Base-by-base conservation (phyloP, 2,113 vertebrate species). In the Tympanuchus pallidicinctus region DNA sequence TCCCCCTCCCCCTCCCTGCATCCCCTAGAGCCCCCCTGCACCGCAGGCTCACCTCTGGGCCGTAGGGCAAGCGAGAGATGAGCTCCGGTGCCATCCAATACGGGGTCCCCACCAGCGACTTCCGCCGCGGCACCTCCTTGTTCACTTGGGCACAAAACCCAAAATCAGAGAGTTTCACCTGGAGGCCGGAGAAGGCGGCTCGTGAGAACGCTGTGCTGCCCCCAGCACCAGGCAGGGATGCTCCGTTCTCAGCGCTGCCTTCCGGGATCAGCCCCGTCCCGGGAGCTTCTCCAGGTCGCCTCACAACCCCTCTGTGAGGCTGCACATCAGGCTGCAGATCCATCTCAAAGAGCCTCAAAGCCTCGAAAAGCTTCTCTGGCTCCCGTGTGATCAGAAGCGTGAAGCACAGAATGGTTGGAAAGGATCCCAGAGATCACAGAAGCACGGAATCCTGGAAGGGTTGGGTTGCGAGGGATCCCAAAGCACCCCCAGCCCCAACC, bases 161-260 rank as follows among this genome's bases (percentile, higher is more conserved):
- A 0, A 99, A 99, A 96, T 99, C 99, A 1, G 99, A 99, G 93
- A 99, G 98, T 92, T 99, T 99, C 94, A 99, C 98, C 99, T 99
- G 96, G 6, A 66, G 32, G 19, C 19, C 78, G 50, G 15, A 38
- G 13, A 50, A 32, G 15, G 34, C 7, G 8, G 47, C 5, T 4
- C 18, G 5, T 11, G 20, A 24, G 19, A 12, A 13, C 13, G 19
- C 19, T 42, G 47, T 19, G 28, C 42, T 16, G 34, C 34, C 60
- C 34, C 60, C 63, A 17, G 22, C 22, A 12, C 50, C 50, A 14
- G 24, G 52, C 24, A 22, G 60, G 38, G 36, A 38, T 6, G 38
- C 25, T 42, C 40, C 9, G 36, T 28, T 54, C 48, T 54, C 27
- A 19, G 13, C 2, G 32, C 20, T 17, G 17, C 17, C 27, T 24